phyloP scores from a whole-genome alignment of 2,113 vertebrate genomes.

The Lampris megalopsis region DNA sequence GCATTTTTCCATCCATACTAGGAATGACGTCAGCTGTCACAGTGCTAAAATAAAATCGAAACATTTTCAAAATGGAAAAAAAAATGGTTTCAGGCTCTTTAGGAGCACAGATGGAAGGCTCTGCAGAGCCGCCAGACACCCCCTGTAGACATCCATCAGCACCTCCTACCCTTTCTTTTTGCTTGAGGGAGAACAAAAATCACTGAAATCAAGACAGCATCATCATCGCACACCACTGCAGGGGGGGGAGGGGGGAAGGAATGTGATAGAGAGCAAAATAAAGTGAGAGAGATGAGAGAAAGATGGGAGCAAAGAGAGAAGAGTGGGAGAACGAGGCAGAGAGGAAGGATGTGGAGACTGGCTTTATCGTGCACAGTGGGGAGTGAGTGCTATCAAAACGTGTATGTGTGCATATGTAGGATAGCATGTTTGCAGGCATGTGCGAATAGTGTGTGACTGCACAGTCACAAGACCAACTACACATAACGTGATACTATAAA shows the following conservation, averaged over 20 bases:
- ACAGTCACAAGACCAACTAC: slow-evolving; percentile 25
- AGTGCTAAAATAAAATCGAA: no score
- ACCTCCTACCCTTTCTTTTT: slow-evolving; percentile 26
- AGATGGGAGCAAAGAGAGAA: background rate
- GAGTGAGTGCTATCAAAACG: slow-evolving; percentile 30
- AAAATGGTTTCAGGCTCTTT: background rate
- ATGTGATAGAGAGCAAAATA: background rate
- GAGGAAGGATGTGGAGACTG: slow-evolving; percentile 10
- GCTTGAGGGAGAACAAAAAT: background rate
- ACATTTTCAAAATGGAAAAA: slow-evolving; percentile 7
- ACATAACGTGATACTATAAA: no score
- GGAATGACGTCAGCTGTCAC: no score
- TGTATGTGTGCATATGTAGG: slow-evolving; percentile 8
- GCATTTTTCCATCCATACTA: no score
- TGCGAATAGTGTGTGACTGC: slow-evolving; percentile 4
- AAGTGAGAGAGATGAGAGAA: slow-evolving; percentile 4
- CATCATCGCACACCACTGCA: slow-evolving; percentile 38
- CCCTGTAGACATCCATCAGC: slow-evolving; percentile 23
- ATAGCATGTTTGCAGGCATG: background rate
- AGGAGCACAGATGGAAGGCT: slow-evolving; percentile 4
- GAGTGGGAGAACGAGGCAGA: background rate
- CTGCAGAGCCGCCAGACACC: background rate
- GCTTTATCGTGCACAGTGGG: background rate
- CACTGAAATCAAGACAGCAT: slow-evolving; percentile 7
- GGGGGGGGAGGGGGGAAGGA: slow-evolving; percentile 21